Conservation (phyloP, 2,888 invertebrate species). For the Heterodera filipjevi region DNA sequence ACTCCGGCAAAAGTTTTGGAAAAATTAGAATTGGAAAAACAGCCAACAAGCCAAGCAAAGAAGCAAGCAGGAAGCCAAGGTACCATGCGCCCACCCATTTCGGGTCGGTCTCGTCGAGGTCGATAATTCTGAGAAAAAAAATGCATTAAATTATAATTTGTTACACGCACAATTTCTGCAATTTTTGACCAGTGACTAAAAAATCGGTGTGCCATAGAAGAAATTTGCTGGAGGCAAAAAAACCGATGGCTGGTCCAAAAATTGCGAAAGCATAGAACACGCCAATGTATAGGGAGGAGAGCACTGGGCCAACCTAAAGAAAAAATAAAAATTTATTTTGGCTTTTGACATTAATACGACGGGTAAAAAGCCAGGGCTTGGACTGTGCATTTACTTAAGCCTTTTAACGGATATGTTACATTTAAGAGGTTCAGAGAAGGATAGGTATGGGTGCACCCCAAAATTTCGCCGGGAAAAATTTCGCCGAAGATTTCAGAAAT, state of each 20-base stretch:
- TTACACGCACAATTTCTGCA: conserved; percentile 34
- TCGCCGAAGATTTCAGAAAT: too few species aligned
- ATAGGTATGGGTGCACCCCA: too few species aligned
- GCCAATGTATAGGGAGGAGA: conserved; percentile 52
- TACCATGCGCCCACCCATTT: conserved; percentile 85
- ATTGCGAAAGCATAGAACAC: conserved; percentile 83
- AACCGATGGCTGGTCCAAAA: conserved; percentile 83
- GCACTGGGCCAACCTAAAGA: conserved; percentile 42
- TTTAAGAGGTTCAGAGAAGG: too few species aligned
- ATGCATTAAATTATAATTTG: conserved; percentile 16
- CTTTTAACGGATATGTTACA: too few species aligned
- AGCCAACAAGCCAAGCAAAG: conserved; percentile 70
- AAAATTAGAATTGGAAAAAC: conserved; percentile 78
- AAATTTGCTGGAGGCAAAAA: conserved; percentile 80
- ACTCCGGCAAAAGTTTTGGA: conserved; percentile 75
- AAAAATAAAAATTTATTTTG: background rate
- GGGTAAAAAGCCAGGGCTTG: too few species aligned
- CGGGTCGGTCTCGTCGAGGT: conserved; percentile 62
- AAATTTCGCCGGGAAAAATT: too few species aligned
- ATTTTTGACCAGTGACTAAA: conserved; percentile 49
- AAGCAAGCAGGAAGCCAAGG: conserved; percentile 74
- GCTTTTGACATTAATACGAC: too few species aligned
- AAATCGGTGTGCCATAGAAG: conserved; percentile 76
- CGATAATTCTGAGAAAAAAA: conserved; percentile 42
- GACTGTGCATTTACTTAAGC: too few species aligned